Conservation (phyloP, 1,140 invertebrate genomes). For the Harlomillsia oculata region DNA sequence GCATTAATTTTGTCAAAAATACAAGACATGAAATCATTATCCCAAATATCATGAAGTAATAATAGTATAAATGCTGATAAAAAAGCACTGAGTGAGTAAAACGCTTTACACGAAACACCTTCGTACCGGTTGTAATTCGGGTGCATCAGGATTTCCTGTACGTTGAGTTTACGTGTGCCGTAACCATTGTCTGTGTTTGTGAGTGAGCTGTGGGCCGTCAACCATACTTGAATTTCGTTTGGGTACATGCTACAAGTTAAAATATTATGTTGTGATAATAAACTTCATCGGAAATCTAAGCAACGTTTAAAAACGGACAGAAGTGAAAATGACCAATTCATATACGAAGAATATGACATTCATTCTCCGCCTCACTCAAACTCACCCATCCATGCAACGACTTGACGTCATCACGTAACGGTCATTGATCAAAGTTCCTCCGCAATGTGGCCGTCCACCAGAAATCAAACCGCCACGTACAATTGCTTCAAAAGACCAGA, state of each 20-base stretch:
- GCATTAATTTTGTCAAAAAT: not conserved
- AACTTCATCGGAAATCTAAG: too few relatives aligned
- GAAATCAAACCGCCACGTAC: slow-evolving; percentile 26
- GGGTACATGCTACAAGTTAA: slow-evolving; percentile 12
- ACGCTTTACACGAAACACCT: too few relatives aligned
- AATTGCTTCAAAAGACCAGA: too few relatives aligned
- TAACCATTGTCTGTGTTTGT: not conserved
- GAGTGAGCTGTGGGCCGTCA: slow-evolving; percentile 26
- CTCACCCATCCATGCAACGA: slow-evolving; percentile 31
- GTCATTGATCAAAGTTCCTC: slow-evolving; percentile 28
- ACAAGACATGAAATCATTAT: not conserved
- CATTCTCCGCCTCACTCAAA: not conserved
- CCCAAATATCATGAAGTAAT: too few relatives aligned
- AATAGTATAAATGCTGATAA: not conserved
- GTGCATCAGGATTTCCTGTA: slow-evolving; percentile 29
- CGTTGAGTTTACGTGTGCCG: slow-evolving; percentile 22
- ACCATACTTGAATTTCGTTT: slow-evolving; percentile 28
- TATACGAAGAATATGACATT: too few relatives aligned
- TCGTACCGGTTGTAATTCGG: slow-evolving; percentile 28
- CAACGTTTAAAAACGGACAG: too few relatives aligned
- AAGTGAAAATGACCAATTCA: too few relatives aligned
- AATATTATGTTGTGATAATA: too few relatives aligned
- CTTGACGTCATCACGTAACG: slow-evolving; percentile 32
- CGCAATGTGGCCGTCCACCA: slow-evolving; percentile 33
- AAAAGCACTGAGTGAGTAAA: not conserved